These are phyloP conservation scores for Glaucidium brasilianum DNA, from an alignment of 2,113 vertebrate species.

Conservation along the genomic window DNA sequence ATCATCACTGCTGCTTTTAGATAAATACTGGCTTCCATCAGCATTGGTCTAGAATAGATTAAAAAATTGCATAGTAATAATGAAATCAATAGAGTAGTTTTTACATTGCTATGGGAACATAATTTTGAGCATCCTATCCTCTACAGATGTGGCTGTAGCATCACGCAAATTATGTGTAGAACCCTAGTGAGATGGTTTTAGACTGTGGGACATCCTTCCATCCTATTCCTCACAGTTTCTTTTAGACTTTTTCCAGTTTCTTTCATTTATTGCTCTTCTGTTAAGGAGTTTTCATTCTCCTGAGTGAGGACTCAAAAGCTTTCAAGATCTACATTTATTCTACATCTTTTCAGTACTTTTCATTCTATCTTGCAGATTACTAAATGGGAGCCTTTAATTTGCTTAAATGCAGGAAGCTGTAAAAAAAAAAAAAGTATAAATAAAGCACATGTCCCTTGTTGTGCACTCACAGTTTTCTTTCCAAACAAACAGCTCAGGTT, in stretches of 20 bases:
- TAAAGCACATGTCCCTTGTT: not conserved
- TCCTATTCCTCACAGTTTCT: not conserved
- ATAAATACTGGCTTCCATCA: not conserved
- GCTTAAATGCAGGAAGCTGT: not conserved
- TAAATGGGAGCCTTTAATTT: not conserved
- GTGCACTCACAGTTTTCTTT: not conserved
- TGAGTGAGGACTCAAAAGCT: not conserved
- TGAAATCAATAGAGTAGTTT: not conserved
- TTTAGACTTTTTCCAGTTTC: not conserved
- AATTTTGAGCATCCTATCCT: not conserved
- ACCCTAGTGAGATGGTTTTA: not conserved
- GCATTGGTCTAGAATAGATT: not conserved
- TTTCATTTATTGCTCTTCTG: not conserved
- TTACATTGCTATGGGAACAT: not conserved
- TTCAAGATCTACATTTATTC: not conserved
- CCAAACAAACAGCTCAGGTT: not conserved
- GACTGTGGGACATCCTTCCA: not conserved
- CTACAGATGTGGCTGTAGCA: not conserved
- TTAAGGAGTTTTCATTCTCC: not conserved
- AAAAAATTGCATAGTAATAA: not conserved
- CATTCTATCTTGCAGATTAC: not conserved
- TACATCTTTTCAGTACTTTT: not conserved
- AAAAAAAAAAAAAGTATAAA: not conserved
- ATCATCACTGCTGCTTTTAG: not conserved
- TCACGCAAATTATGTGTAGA: not conserved